Percentiles rank a stretch among this genome's conserved stretches.
Conservation (phyloP, 2,113 vertebrate genomes). For the Oryzias celebensis region DNA sequence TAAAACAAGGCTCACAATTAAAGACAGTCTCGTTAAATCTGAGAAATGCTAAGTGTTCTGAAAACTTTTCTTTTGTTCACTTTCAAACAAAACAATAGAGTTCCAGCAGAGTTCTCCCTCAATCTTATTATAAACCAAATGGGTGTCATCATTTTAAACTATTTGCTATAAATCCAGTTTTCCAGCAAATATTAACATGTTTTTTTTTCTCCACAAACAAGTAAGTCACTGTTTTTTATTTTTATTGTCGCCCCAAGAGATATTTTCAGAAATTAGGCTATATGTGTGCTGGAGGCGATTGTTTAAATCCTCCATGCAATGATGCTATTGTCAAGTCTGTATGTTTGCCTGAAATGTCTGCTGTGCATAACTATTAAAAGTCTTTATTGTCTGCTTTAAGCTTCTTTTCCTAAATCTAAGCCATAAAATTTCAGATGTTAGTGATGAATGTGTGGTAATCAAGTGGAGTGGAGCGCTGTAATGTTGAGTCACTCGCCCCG, state of each 20-base stretch:
- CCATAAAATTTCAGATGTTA: slow-evolving; percentile 43
- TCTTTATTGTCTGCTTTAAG: slow-evolving; percentile 34
- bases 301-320: slow-evolving; percentile 44
- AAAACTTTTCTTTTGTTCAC: no score
- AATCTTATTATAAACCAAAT: slow-evolving; percentile 8
- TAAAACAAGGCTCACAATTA: no score
- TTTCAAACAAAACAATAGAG: no score
- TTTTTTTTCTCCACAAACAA: neutral
- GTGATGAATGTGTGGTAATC: slow-evolving; percentile 40
- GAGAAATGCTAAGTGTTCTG: no score
- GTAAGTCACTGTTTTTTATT: slow-evolving; percentile 19
- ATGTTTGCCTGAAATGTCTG: slow-evolving; percentile 24
- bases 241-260: slow-evolving; percentile 24
- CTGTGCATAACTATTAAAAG: slow-evolving; percentile 38
- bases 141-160: slow-evolving; percentile 4
- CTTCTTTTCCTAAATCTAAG: slow-evolving; percentile 29
- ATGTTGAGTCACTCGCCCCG: slow-evolving; percentile 45
- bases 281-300: slow-evolving; percentile 31
- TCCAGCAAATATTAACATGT: slow-evolving; percentile 12
- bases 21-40: no score
- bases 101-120: neutral
- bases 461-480: slow-evolving; percentile 27
- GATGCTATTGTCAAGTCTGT: slow-evolving; percentile 37
- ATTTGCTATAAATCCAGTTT: slow-evolving; percentile 5
- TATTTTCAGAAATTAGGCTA: slow-evolving; percentile 41